Conservation (phyloP, 1,140 invertebrate genomes). For the Theocolax elegans region DNA sequence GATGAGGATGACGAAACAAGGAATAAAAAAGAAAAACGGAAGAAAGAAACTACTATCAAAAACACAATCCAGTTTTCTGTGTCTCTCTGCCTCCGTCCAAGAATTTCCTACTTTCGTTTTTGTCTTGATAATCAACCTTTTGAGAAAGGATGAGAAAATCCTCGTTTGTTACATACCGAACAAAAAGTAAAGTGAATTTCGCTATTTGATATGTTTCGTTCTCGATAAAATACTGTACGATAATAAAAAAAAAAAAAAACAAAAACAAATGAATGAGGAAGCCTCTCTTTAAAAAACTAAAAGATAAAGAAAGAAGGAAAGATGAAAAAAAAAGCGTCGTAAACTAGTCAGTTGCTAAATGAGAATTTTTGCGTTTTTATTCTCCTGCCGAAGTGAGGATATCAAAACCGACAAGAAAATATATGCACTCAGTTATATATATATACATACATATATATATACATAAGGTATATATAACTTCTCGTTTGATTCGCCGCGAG, state of each 20-base stretch:
- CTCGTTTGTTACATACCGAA: constrained; percentile 28
- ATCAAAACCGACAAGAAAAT: constrained; percentile 1
- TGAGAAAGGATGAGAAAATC: background rate
- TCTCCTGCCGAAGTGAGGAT: constrained; percentile 14
- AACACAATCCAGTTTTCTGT: constrained; percentile 35
- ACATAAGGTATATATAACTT: too few species aligned
- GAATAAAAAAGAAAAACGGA: too few species aligned
- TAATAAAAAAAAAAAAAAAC: constrained; percentile 13
- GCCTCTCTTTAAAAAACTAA: too few species aligned
- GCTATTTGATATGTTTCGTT: constrained; percentile 31
- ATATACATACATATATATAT: too few species aligned
- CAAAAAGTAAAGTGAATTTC: too few species aligned
- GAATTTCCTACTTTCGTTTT: constrained; percentile 27
- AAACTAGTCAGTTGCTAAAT: constrained; percentile 16
- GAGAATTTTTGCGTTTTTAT: constrained; percentile 5
- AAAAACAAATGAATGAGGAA: too few species aligned
- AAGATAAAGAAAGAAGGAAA: too few species aligned
- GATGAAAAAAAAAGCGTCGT: constrained; percentile 26
- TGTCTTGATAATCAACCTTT: constrained; percentile 30
- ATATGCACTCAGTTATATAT: constrained; percentile 1
- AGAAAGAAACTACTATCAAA: background rate
- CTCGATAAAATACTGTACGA: constrained; percentile 6
- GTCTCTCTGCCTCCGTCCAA: constrained; percentile 41
- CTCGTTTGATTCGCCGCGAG: constrained; percentile 28
- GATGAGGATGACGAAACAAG: too few species aligned